Evolutionary conservation across 2,113 vertebrate genomes (phyloP), one percentile per base, ranked within the genome.

Genomic region (Dipodomys ordii): DNA sequence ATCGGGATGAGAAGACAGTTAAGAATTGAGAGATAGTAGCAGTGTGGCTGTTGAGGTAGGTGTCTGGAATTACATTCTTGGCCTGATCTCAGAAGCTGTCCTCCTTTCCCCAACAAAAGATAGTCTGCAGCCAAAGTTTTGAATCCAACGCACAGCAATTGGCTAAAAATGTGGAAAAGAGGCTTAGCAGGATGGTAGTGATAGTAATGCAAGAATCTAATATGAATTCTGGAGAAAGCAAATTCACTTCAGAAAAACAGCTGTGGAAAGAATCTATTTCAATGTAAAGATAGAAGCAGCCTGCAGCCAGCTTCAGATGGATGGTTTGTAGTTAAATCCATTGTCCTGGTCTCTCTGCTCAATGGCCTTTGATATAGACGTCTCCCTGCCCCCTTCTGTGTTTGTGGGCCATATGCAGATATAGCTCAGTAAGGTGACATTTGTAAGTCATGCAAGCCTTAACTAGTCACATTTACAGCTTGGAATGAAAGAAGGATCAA

Each of bases 221-320:
- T 25, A 53, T 88, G 35, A 89, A 87, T 96, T 91, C 73, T 85
- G 23, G 30, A 83, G 71, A 88, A 94, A 86, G 39, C 28, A 83
- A 94, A 65, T 94, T 91, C 19, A 74, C 77, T 93, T 94, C 35
- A 90, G 94, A 94, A 92, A 96, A 91, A 68, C 64, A 91, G 68
- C 46, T 35, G 22, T 32, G 76, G 16, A 81, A 78, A 92, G 32
- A 90, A 82, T 67, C 19, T 19, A 57, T 88, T 96, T 91, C 80
- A 89, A 95, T 73, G 44, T 82, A 49, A 83, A 92, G 92, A 80
- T 84, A 87, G 92, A 83, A 91, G 67, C 60, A 83, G 64, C 44
- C 44, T 94, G 65, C 7, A 85, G 69, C 44, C 78, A 93, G 85
- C 60, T 92, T 92, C 92, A 57, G 49, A 71, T 64, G 62, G 69